phyloP scores from a whole-genome alignment of 1,140 invertebrate genomes.

The Antheraea mylitta region DNA sequence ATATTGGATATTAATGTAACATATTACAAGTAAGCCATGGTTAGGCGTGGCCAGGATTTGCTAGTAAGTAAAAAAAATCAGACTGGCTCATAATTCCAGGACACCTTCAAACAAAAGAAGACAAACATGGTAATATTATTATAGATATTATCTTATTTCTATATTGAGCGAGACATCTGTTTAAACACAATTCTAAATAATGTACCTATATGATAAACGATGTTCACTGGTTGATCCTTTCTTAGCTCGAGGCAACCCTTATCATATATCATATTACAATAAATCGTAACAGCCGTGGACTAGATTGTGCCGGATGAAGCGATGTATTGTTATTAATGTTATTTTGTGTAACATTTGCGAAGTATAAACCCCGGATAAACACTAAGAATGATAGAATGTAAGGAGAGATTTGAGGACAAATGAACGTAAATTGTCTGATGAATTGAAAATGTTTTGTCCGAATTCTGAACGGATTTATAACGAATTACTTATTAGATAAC shows the following conservation, averaged over 20 bases:
- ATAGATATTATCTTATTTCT: not conserved
- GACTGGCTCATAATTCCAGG: too few species aligned
- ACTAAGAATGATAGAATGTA: not conserved
- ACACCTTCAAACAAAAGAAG: too few species aligned
- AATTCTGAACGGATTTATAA: not conserved
- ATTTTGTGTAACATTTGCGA: slow-evolving; percentile 6
- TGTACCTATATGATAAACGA: slow-evolving; percentile 10
- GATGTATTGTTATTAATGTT: slow-evolving; percentile 17
- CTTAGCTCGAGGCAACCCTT: slow-evolving; percentile 8
- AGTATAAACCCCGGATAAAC: not conserved
- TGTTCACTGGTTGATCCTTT: slow-evolving; percentile 7
- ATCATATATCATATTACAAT: slow-evolving; percentile 18
- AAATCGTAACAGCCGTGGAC: slow-evolving; percentile 15
- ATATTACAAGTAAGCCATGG: too few species aligned
- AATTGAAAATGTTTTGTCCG: not conserved
- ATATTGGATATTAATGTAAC: too few species aligned
- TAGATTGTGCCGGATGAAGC: slow-evolving; percentile 9
- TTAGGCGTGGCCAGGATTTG: too few species aligned
- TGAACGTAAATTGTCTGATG: not conserved
- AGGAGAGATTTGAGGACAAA: not conserved
- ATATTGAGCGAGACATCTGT: not conserved
- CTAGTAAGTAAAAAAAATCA: too few species aligned
- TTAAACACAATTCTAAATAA: not conserved
- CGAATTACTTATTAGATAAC: too few species aligned
- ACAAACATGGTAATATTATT: too few species aligned